Percentiles rank a stretch among this genome's conserved stretches.
phyloP scores from a whole-genome alignment of 2,113 vertebrate species.

The Talpa occidentalis region DNA sequence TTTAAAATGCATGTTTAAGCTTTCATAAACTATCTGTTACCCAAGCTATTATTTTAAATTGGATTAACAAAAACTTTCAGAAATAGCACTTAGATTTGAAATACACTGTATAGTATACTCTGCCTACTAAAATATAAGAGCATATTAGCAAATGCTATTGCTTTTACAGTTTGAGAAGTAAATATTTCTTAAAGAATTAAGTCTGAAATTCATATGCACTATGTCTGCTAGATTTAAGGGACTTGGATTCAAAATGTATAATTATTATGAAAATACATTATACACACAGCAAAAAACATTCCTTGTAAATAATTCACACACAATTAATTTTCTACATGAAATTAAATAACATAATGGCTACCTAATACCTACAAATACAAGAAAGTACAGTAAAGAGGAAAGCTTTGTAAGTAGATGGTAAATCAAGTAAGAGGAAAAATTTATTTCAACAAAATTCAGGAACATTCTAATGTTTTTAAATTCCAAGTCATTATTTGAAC shows the following conservation, averaged over 20 bases:
- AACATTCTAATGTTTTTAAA: slow-evolving; percentile 22
- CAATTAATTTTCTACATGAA: slow-evolving; percentile 17
- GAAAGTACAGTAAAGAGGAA: slow-evolving; percentile 47
- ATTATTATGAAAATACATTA: slow-evolving; percentile 15
- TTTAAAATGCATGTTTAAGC: not conserved
- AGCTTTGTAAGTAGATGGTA: not conserved
- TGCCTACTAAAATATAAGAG: not conserved
- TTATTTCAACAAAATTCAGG: slow-evolving; percentile 27
- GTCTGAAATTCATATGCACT: not conserved
- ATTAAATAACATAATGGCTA: not conserved
- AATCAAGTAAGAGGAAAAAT: not conserved
- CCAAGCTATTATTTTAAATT: slow-evolving; percentile 32
- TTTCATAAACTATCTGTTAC: slow-evolving; percentile 61
- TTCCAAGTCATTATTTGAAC: slow-evolving; percentile 8
- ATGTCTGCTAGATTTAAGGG: not conserved
- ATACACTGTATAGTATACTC: not conserved
- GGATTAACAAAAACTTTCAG: slow-evolving; percentile 3
- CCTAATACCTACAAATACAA: not conserved
- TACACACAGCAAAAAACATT: not conserved
- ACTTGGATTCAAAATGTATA: not conserved
- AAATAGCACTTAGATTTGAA: slow-evolving; percentile 33
- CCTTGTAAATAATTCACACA: not conserved
- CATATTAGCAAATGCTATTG: not conserved
- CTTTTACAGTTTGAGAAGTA: slow-evolving; percentile 8
- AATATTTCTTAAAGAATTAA: slow-evolving; percentile 39